Evolutionary conservation across 1,140 invertebrate species (phyloP), one percentile per base, ranked within the genome.

Genomic region (Tenebrio molitor): DNA sequence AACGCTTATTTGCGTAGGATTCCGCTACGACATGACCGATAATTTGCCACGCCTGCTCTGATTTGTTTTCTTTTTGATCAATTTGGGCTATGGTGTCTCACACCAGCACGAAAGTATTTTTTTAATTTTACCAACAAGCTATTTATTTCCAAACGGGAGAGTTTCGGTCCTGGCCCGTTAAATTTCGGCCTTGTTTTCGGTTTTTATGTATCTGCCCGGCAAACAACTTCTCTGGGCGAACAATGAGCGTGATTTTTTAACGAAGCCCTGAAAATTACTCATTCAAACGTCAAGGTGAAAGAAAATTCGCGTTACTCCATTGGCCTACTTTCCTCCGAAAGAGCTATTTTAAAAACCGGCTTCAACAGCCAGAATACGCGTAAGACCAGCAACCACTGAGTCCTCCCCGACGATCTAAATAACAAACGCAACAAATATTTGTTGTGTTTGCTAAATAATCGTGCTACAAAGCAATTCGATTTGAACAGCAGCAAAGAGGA

Each of bases 261-360:
- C 10, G 42, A 46, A 46, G 42, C 42, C 42, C 42, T 12, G 46
- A 19, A 53, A 23, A 29, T 23, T 53, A 25, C 46, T 53, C 46
- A 25, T 46, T 46, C 42, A 46, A 17, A 15, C 42, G 42, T 15
- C 42, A 46, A 46, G 42, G 42, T 46, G 42, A 46, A 46, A 46
- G 42, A 53, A 53, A 53, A 53, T 53, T 25, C 21, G 19, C 19
- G 19, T 14, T 23, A 53, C 1, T 21, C 12, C 36, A 39, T 39
- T 39, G 36, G 2, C 36, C 36, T 12, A 39, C 36, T 39, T 39
- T 39, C 8, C 36, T 12, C 2, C n/a, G 5, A 8, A 39, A 39
- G 12, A 8, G 36, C 36, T 12, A 12, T 39, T 39, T 39, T n/a
- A 39, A 39, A 39, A 12, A 2, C 36, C 8, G 3, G 25, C 8